Percentiles rank a stretch among this genome's conserved stretches.
These are phyloP conservation scores for Lathamus discolor DNA, from an alignment of 2,113 vertebrate species.

Conservation along the genomic window DNA sequence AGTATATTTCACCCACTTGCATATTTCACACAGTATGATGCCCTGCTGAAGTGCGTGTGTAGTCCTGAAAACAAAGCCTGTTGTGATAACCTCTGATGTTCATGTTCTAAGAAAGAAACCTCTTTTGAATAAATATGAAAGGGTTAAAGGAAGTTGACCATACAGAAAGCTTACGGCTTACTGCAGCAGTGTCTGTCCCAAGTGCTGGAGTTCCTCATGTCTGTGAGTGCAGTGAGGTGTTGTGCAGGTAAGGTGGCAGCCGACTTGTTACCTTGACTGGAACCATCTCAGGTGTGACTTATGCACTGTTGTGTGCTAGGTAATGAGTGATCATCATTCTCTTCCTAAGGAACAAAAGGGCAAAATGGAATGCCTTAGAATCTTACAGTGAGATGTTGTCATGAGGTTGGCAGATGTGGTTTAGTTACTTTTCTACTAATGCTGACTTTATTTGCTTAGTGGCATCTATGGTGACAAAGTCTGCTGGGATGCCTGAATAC, in stretches of 20 bases:
- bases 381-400: neutral
- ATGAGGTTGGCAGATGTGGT: neutral
- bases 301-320: neutral
- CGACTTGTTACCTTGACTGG: accelerated
- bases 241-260: neutral
- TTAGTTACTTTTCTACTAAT: slow-evolving; percentile 41
- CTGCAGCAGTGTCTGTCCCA: neutral
- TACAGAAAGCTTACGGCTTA: neutral
- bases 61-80: neutral
- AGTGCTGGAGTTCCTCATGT: accelerated
- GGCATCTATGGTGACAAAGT: slow-evolving; percentile 20
- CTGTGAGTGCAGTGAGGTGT: neutral
- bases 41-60: neutral
- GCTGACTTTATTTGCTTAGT: neutral
- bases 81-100: neutral
- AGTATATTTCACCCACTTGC: neutral
- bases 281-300: neutral
- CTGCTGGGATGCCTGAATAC: slow-evolving; percentile 14
- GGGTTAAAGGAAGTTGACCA: neutral
- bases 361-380: neutral
- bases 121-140: neutral
- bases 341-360: neutral
- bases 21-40: neutral
- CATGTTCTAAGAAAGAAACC: neutral
- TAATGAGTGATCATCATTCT: neutral